These are phyloP conservation scores for Muraenolepis orangiensis DNA, from an alignment of 2,797 vertebrate genomes.

Conservation along the genomic window DNA sequence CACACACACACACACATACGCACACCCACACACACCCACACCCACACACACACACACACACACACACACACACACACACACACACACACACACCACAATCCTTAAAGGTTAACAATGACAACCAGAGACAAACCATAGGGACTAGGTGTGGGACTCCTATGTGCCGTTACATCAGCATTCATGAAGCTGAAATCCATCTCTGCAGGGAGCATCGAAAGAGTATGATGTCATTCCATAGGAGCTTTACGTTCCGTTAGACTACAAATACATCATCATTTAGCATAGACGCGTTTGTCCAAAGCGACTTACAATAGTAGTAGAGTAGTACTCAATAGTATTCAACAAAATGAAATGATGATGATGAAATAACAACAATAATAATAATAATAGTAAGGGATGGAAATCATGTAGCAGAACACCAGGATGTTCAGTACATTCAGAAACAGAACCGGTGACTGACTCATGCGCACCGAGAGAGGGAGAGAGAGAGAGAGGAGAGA, in stretches of 20 bases:
- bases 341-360: neutral
- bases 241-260: no score
- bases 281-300: no score
- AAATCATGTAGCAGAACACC: neutral
- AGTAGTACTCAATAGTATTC: no score
- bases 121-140: neutral
- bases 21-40: no score
- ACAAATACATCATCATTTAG: no score
- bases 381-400: neutral
- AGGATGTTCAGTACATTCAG: neutral
- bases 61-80: neutral
- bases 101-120: neutral
- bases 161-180: neutral
- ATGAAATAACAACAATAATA: no score
- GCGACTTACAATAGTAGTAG: no score
- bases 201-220: neutral
- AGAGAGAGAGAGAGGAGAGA: no score
- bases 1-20: no score
- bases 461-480: no score
- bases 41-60: no score
- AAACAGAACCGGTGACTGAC: neutral
- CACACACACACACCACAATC: neutral
- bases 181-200: neutral
- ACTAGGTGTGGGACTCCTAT: no score
- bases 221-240: neutral